Conservation (phyloP, 2,888 invertebrate genomes). For the Metacarcinus magister region DNA sequence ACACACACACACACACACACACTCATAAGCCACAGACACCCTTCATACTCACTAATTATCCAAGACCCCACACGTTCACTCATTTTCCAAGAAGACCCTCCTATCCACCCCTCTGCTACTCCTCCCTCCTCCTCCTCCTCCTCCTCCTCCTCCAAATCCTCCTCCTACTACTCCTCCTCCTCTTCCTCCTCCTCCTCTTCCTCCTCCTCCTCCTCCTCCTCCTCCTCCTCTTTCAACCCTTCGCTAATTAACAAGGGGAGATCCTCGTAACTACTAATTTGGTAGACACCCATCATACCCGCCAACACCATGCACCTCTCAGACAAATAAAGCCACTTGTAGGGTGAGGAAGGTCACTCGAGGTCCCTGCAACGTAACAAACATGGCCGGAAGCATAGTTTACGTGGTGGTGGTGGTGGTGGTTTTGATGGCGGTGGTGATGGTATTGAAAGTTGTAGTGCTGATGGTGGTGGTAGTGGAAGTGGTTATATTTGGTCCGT, state of each 20-base stretch:
- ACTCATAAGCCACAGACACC: not conserved
- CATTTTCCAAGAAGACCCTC: not conserved
- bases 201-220: not conserved
- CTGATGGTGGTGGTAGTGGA: not conserved
- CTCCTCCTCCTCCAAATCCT: not conserved
- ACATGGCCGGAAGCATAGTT: not conserved
- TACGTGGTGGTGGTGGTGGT: not conserved
- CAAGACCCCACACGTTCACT: not conserved
- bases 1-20: constrained; percentile 19
- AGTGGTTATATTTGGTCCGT: not conserved
- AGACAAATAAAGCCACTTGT: constrained; percentile 4
- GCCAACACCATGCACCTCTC: not conserved
- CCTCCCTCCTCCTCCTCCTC: not conserved
- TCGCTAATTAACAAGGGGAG: constrained; percentile 4
- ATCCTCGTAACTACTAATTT: constrained; percentile 30
- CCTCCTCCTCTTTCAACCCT: not conserved
- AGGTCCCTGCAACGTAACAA: not conserved
- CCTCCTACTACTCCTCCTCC: not conserved
- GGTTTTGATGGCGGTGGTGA: not conserved
- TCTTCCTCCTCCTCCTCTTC: not conserved
- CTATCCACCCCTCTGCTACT: not conserved
- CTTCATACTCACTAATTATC: not conserved
- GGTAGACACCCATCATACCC: not conserved
- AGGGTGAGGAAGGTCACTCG: not conserved
- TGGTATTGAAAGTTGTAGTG: not conserved